These are phyloP conservation scores for Amblyraja radiata DNA, from an alignment of 2,797 vertebrate genomes.

Conservation along the genomic window DNA sequence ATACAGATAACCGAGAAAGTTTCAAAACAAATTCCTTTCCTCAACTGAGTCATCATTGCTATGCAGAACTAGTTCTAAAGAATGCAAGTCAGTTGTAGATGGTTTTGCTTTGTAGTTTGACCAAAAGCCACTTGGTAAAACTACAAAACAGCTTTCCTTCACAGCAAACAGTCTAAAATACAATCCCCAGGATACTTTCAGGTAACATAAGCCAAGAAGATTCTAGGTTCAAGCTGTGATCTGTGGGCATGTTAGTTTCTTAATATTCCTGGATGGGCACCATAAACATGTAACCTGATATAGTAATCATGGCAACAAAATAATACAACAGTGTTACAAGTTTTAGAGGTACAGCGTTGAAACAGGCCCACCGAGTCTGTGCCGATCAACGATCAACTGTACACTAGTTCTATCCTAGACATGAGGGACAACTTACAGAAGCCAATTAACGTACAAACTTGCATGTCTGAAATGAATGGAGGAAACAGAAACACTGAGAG, in stretches of 20 bases:
- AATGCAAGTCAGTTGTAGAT: not conserved
- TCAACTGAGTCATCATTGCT: not conserved
- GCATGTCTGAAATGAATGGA: too few species aligned
- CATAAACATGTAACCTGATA: not conserved
- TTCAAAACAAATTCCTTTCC: not conserved
- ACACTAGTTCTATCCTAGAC: too few species aligned
- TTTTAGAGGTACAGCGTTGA: too few species aligned
- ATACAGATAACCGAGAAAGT: not conserved
- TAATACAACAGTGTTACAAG: too few species aligned
- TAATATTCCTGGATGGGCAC: not conserved
- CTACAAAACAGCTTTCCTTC: too few species aligned
- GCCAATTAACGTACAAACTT: too few species aligned
- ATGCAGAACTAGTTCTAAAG: not conserved
- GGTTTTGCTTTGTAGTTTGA: not conserved
- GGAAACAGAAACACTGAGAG: too few species aligned
- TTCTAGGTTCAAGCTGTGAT: not conserved
- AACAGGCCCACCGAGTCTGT: too few species aligned
- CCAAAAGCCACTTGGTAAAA: too few species aligned
- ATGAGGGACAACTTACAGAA: too few species aligned
- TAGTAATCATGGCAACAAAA: too few species aligned
- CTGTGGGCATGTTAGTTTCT: not conserved
- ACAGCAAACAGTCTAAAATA: not conserved
- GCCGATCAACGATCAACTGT: too few species aligned
- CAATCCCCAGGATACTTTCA: not conserved
- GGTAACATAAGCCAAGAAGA: not conserved